Evolutionary conservation across 2,888 invertebrate species (phyloP).

Genomic region (Cantharis nigra): DNA sequence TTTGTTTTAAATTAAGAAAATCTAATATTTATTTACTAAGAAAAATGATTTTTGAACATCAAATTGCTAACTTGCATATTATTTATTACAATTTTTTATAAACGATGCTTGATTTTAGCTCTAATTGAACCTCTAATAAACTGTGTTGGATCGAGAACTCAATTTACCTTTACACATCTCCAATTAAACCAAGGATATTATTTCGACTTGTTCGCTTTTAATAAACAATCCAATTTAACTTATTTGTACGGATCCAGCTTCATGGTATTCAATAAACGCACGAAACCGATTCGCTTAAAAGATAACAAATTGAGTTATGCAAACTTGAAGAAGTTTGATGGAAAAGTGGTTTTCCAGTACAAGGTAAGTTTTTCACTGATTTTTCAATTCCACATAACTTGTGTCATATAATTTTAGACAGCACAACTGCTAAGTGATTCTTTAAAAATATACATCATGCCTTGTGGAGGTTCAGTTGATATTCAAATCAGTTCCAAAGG

Average conservation of each 20-base stretch:
- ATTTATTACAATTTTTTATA: not conserved
- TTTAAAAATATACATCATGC: conserved; percentile 58
- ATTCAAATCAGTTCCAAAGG: conserved; percentile 56
- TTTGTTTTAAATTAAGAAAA: too few species aligned
- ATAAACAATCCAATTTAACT: conserved; percentile 58
- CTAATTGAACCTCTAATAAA: conserved; percentile 43
- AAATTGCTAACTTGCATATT: not conserved
- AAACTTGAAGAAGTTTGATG: conserved; percentile 59
- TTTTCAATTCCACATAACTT: not conserved
- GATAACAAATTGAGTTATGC: conserved; percentile 58
- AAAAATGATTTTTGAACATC: too few species aligned
- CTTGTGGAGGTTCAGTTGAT: conserved; percentile 61
- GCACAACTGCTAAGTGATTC: conserved; percentile 39
- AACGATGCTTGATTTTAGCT: not conserved
- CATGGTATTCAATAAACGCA: conserved; percentile 49
- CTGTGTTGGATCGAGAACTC: conserved; percentile 59
- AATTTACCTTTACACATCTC: conserved; percentile 57
- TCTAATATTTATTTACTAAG: too few species aligned
- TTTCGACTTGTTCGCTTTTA: conserved; percentile 61
- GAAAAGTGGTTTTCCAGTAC: conserved; percentile 60
- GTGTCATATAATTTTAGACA: conserved; percentile 37
- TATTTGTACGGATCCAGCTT: conserved; percentile 57
- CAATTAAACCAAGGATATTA: conserved; percentile 57
- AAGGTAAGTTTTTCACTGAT: conserved; percentile 49
- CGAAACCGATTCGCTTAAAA: conserved; percentile 52